A percentile compares a stretch with the other conserved stretches of the same genome.
phyloP scores from a whole-genome alignment of 2,888 invertebrate genomes.

The Eulithis testata region DNA sequence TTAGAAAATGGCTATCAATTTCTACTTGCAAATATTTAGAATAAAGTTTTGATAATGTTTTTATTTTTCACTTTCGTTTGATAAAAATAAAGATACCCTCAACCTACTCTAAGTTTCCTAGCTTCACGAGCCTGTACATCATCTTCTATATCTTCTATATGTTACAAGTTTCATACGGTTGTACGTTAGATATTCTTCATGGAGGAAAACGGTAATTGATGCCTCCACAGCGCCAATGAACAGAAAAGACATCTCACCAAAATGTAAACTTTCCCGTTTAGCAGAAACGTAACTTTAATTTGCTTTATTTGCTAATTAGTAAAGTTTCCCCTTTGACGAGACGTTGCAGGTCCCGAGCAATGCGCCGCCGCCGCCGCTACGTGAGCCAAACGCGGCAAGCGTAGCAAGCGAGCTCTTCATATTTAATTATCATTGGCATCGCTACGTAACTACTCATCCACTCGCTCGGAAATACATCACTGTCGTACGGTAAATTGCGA shows the following conservation, averaged over 20 bases:
- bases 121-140: too few species aligned
- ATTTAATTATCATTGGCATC: conserved; percentile 55
- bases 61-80: too few species aligned
- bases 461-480: conserved; percentile 47
- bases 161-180: neutral
- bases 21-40: too few species aligned
- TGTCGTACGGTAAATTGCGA: conserved; percentile 46
- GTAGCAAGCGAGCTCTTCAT: conserved; percentile 21
- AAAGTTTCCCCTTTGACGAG: conserved; percentile 71
- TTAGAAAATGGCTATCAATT: too few species aligned
- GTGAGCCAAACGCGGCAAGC: conserved; percentile 28
- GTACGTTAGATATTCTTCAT: neutral
- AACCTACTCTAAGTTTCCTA: too few species aligned
- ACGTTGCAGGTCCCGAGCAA: conserved; percentile 33
- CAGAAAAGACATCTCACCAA: conserved; percentile 51
- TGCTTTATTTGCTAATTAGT: conserved; percentile 78
- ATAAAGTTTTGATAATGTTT: too few species aligned
- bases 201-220: conserved; percentile 39
- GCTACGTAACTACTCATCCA: conserved; percentile 49
- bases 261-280: conserved; percentile 61
- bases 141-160: too few species aligned
- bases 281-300: conserved; percentile 65
- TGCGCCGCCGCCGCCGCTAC: conserved; percentile 28
- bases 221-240: conserved; percentile 27
- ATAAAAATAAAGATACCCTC: too few species aligned